These are phyloP conservation scores for Ictalurus punctatus DNA, from an alignment of 2,113 vertebrate genomes.

Conservation along the genomic window DNA sequence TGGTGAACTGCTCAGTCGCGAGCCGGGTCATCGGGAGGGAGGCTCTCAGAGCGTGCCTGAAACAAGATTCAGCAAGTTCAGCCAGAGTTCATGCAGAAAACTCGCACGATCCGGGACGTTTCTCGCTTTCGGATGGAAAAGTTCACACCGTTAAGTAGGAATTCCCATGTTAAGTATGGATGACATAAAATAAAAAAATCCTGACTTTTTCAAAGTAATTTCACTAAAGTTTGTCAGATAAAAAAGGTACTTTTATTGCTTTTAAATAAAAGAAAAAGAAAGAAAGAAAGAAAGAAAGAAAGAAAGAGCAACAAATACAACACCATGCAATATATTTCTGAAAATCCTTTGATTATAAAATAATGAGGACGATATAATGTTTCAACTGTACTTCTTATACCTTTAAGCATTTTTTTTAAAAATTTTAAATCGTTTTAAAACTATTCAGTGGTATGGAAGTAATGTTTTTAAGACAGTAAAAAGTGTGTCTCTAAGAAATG, in stretches of 20 bases:
- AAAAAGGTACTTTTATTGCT: too few relatives aligned
- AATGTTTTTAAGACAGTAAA: background rate
- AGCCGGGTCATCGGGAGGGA: slow-evolving; percentile 85
- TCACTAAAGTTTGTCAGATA: background rate
- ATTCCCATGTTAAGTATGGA: background rate
- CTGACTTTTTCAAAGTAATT: background rate
- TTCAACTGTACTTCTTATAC: background rate
- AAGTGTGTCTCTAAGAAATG: background rate
- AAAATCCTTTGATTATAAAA: background rate
- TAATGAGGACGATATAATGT: background rate
- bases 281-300: background rate
- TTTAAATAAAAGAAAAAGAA: background rate
- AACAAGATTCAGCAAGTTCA: slow-evolving; percentile 84
- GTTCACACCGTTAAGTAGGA: background rate
- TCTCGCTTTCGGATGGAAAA: slow-evolving; percentile 32
- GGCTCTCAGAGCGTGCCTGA: slow-evolving; percentile 80
- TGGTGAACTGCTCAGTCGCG: slow-evolving; percentile 80
- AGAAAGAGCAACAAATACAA: background rate
- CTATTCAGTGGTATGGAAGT: background rate
- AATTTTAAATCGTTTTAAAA: too few relatives aligned
- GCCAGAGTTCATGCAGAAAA: slow-evolving; percentile 89
- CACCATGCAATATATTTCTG: background rate
- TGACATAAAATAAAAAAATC: background rate
- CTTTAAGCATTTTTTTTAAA: background rate
- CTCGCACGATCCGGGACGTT: slow-evolving; percentile 66